Evolutionary conservation across 2,888 invertebrate species (phyloP).

Genomic region (Hoplodrina blanda): DNA sequence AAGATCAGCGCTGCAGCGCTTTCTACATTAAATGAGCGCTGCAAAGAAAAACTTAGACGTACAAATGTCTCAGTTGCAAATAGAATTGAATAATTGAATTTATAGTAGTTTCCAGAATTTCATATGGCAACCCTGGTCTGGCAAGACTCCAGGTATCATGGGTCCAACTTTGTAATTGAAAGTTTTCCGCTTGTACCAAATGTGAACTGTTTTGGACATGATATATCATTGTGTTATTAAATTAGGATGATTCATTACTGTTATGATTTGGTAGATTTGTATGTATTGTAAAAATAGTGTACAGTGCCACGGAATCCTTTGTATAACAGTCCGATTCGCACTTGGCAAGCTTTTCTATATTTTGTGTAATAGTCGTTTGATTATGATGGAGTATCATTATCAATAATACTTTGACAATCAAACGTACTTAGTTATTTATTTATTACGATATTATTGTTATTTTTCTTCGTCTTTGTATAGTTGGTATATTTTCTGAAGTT

Average conservation of each 20-base stretch:
- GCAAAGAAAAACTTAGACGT: conserved; percentile 69
- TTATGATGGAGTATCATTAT: background rate
- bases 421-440: background rate
- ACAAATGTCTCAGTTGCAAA: conserved; percentile 70
- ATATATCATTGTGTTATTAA: conserved; percentile 68
- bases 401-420: background rate
- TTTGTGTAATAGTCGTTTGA: background rate
- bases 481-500: too few relatives aligned
- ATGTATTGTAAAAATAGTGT: too few relatives aligned
- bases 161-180: conserved; percentile 79
- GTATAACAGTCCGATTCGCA: too few relatives aligned
- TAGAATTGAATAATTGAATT: conserved; percentile 81
- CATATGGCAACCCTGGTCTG: conserved; percentile 70
- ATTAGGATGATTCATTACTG: conserved; percentile 59
- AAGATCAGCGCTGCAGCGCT: conserved; percentile 40
- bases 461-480: too few relatives aligned
- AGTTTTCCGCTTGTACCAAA: conserved; percentile 67
- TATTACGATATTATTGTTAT: too few relatives aligned
- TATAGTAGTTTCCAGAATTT: conserved; percentile 73
- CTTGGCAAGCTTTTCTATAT: background rate
- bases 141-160: conserved; percentile 76
- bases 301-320: too few relatives aligned
- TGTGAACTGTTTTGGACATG: conserved; percentile 70
- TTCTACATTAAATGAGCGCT: conserved; percentile 42
- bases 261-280: conserved; percentile 42